Conservation (phyloP, 2,888 invertebrate species). For the Agrypnus murinus region DNA sequence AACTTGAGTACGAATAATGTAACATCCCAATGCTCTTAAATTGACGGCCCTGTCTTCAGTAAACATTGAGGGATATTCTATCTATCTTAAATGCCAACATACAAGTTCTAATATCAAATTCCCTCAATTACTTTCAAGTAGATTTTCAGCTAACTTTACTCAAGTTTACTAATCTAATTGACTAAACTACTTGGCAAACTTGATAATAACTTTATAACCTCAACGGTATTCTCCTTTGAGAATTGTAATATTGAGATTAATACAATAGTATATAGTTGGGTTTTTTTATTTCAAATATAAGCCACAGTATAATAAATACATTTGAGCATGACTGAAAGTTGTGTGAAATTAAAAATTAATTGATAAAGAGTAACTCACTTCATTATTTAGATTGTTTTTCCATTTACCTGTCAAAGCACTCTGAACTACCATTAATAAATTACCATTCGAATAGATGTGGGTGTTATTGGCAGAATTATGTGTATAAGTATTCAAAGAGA, state of each 20-base stretch:
- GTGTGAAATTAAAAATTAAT: no score
- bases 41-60: neutral
- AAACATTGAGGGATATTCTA: neutral
- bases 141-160: constrained; percentile 15
- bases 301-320: no score
- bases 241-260: neutral
- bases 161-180: constrained; percentile 24
- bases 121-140: constrained; percentile 3
- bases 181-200: constrained; percentile 14
- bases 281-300: no score
- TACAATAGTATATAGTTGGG: neutral
- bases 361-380: no score
- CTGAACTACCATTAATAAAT: constrained; percentile 18
- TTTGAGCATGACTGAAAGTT: no score
- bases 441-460: neutral
- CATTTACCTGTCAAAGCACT: no score
- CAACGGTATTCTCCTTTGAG: neutral
- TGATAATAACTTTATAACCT: constrained; percentile 14
- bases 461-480: neutral
- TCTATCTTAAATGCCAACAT: neutral
- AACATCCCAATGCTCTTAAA: neutral
- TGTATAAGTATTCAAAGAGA: no score
- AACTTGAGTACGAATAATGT: neutral
- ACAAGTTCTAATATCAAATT: neutral
- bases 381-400: no score